Conservation (phyloP, 2,113 vertebrate genomes). For the Capra hircus region DNA sequence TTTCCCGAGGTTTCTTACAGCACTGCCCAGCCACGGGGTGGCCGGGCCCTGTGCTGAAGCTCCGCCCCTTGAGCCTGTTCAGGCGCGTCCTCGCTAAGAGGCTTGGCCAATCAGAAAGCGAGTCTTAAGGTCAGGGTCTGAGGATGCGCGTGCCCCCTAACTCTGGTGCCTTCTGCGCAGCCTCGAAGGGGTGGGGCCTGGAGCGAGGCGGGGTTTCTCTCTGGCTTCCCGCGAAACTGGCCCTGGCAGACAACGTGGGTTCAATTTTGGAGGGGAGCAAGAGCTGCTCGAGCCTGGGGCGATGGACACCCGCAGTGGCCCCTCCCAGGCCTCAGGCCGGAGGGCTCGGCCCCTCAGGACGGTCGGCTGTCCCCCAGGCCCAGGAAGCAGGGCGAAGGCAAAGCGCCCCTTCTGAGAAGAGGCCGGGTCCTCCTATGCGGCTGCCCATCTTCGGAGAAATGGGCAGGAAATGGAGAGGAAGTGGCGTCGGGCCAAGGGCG, state of each 20-base stretch:
- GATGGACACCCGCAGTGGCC: rapidly evolving
- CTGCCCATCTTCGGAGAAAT: background rate
- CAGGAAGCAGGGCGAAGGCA: background rate
- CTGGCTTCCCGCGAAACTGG: background rate
- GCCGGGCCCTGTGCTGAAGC: background rate
- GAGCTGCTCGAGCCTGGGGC: background rate
- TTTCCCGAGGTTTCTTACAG: background rate
- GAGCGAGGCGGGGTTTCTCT: too few species aligned
- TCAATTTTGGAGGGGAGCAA: rapidly evolving
- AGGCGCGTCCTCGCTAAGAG: rapidly evolving
- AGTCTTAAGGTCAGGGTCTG: background rate
- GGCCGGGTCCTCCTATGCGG: background rate
- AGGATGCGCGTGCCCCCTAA: background rate
- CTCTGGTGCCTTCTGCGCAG: background rate
- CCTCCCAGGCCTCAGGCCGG: rapidly evolving
- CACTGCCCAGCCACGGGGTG: rapidly evolving
- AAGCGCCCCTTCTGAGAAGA: background rate
- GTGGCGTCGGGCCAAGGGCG: background rate
- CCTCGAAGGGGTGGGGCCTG: background rate
- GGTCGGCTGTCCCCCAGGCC: background rate
- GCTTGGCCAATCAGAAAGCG: background rate
- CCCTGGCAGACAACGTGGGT: rapidly evolving
- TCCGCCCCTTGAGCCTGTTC: background rate
- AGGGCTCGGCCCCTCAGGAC: background rate
- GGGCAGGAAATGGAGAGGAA: background rate